Conservation (phyloP, 2,113 vertebrate genomes). For the Dicentrarchus labrax region DNA sequence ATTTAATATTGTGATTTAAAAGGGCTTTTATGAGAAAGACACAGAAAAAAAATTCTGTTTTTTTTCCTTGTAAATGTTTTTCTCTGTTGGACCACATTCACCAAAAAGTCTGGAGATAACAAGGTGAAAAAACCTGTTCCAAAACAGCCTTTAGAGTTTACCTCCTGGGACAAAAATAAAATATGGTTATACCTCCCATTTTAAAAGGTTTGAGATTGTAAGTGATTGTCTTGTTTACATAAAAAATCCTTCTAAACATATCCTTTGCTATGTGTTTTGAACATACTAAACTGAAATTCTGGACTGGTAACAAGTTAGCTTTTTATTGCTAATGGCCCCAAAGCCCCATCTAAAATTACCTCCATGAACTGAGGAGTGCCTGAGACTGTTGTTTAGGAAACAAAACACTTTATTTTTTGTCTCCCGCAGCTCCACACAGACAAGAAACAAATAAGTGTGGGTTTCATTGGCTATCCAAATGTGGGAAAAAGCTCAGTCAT, state of each 20-base stretch:
- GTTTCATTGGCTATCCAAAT: constrained; percentile 98
- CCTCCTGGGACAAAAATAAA: not conserved
- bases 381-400: constrained; percentile 39
- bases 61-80: constrained; percentile 25
- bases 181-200: not conserved
- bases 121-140: constrained; percentile 4
- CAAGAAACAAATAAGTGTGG: constrained; percentile 99
- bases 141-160: constrained; percentile 1
- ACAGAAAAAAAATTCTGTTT: not conserved
- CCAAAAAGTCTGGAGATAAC: constrained; percentile 17
- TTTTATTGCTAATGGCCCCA: constrained; percentile 33
- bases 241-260: constrained; percentile 12
- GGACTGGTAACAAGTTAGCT: constrained; percentile 21
- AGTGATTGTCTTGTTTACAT: constrained; percentile 5
- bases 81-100: constrained; percentile 13
- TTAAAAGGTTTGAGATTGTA: not conserved
- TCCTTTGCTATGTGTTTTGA: constrained; percentile 30
- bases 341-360: constrained; percentile 27
- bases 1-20: constrained; percentile 52
- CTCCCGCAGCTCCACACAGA: constrained; percentile 92
- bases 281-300: constrained; percentile 12
- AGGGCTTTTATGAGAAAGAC: constrained; percentile 20
- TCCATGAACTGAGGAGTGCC: constrained; percentile 20
- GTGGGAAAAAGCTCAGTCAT: constrained; percentile 99
- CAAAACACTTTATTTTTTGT: constrained; percentile 34